Conservation (phyloP, 1,140 invertebrate species). For the Oedothorax gibbosus region DNA sequence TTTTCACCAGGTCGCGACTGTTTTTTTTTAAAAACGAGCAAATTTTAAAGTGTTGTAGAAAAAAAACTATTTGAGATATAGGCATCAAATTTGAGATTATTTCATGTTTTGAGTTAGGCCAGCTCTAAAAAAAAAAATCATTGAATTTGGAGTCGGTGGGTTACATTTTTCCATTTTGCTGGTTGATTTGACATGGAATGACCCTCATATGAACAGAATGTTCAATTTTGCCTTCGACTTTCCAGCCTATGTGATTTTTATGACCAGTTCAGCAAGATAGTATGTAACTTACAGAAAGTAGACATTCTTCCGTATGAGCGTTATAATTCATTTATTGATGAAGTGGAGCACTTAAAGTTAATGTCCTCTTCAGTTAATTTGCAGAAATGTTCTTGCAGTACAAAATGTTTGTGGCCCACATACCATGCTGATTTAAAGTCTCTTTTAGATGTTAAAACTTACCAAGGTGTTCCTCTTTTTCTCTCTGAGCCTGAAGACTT, state of each 20-base stretch:
- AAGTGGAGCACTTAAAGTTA: background rate
- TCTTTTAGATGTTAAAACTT: background rate
- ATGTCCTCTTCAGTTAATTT: background rate
- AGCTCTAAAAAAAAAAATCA: too few species aligned
- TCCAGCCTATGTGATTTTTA: slow-evolving; percentile 4
- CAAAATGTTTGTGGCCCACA: slow-evolving; percentile 8
- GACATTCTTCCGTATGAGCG: background rate
- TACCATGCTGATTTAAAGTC: background rate
- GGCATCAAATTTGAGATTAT: too few species aligned
- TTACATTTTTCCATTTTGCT: too few species aligned
- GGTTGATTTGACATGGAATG: too few species aligned
- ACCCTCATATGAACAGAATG: too few species aligned
- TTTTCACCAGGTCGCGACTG: too few species aligned
- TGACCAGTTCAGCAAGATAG: slow-evolving; percentile 7
- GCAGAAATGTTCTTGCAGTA: background rate
- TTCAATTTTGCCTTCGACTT: too few species aligned
- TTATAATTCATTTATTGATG: background rate
- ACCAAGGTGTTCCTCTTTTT: slow-evolving; percentile 3
- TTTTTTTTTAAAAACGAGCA: too few species aligned
- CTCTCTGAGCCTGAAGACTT: slow-evolving; percentile 10
- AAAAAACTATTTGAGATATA: too few species aligned
- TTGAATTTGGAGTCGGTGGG: too few species aligned
- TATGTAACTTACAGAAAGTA: background rate
- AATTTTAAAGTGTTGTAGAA: too few species aligned
- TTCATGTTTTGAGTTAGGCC: too few species aligned